Conservation (phyloP, 2,797 vertebrate genomes). For the Aythya fuligula region DNA sequence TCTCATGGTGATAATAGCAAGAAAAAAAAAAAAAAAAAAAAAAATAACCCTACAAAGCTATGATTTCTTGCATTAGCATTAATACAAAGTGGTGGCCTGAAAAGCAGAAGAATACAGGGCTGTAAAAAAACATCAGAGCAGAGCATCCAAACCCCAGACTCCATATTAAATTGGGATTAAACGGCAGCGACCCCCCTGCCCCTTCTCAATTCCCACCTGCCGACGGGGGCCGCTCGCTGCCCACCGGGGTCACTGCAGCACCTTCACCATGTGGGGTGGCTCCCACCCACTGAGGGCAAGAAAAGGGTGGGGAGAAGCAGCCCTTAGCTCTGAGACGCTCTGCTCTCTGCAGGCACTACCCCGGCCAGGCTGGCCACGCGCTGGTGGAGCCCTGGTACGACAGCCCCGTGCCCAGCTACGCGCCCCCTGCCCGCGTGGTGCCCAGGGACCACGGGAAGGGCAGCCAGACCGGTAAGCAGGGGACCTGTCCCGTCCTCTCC, state of each 20-base stretch:
- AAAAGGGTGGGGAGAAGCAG: neutral
- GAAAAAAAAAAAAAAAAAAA: neutral
- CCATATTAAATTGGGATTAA: conserved; percentile 33
- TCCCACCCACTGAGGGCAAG: too few species aligned
- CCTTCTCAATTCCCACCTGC: conserved; percentile 17
- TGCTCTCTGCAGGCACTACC: conserved; percentile 79
- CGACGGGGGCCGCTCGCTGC: neutral
- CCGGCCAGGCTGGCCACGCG: conserved; percentile 81
- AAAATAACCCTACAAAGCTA: neutral
- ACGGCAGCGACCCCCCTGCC: neutral
- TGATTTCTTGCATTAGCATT: neutral
- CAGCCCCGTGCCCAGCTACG: conserved; percentile 82
- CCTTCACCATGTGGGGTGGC: neutral
- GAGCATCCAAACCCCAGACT: neutral
- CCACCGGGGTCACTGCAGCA: neutral
- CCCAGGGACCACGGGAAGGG: conserved; percentile 84
- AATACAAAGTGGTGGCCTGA: neutral
- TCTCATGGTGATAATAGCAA: neutral
- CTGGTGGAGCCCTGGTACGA: conserved; percentile 81
- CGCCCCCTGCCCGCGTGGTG: conserved; percentile 84
- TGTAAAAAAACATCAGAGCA: neutral
- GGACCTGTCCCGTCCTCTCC: accelerated
- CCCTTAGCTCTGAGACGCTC: neutral
- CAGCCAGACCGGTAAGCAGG: conserved; percentile 83
- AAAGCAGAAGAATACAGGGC: neutral